A percentile compares a stretch with the other conserved stretches of the same genome.
These are phyloP conservation scores for Macroramphosus scolopax DNA, from an alignment of 2,797 vertebrate species.

Conservation along the genomic window DNA sequence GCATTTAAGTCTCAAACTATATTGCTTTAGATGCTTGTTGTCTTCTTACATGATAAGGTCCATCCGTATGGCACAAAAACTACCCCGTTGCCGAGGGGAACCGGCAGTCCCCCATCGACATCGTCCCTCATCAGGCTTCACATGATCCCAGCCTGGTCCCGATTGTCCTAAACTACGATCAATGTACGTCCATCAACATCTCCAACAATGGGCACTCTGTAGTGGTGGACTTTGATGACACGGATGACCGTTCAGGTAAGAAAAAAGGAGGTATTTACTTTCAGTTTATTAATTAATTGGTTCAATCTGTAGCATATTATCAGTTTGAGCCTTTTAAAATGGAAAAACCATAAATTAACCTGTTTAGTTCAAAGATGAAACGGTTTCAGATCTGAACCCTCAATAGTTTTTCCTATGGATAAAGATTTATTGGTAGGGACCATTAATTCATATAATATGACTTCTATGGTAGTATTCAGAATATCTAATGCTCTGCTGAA, in stretches of 20 bases:
- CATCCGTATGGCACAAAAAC: slow-evolving; percentile 86
- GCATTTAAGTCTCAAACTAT: too few species aligned
- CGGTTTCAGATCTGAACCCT: neutral
- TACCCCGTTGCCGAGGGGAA: slow-evolving; percentile 87
- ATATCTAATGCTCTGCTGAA: neutral
- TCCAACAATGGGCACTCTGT: slow-evolving; percentile 94
- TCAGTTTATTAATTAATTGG: too few species aligned
- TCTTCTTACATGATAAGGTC: slow-evolving; percentile 82
- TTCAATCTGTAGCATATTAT: too few species aligned
- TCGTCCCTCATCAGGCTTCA: slow-evolving; percentile 80
- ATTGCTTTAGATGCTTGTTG: too few species aligned
- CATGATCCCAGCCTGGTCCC: slow-evolving; percentile 82
- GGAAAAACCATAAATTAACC: neutral
- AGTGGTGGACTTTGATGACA: slow-evolving; percentile 90
- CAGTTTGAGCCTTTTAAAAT: too few species aligned
- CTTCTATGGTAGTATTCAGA: neutral
- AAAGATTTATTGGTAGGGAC: neutral
- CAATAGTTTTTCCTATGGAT: too few species aligned
- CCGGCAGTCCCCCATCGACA: slow-evolving; percentile 93
- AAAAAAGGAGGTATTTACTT: neutral
- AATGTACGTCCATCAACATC: slow-evolving; percentile 86
- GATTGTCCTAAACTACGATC: slow-evolving; percentile 83
- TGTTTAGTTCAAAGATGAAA: neutral
- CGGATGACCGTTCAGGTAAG: slow-evolving; percentile 88
- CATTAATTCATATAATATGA: neutral